These are phyloP conservation scores for Arctocebus calabarensis DNA, from an alignment of 2,797 vertebrate genomes.

Conservation along the genomic window DNA sequence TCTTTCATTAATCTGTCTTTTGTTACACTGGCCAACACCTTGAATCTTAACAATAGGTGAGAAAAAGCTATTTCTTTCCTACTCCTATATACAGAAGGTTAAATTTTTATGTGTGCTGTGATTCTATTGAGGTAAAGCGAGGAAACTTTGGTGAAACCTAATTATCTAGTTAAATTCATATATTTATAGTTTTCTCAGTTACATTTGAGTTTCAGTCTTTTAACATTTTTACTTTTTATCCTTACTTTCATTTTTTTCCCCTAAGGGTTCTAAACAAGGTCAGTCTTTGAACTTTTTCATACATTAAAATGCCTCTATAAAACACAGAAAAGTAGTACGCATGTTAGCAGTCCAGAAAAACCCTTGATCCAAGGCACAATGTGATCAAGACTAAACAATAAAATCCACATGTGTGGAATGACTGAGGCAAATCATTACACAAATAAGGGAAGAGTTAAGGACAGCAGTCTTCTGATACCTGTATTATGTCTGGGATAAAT, in stretches of 20 bases:
- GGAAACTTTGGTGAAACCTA: neutral
- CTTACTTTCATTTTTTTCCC: constrained; percentile 34
- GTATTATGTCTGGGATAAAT: neutral
- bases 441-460: neutral
- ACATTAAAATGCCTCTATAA: constrained; percentile 15
- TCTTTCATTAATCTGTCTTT: neutral
- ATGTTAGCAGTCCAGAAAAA: neutral
- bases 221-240: constrained; percentile 4
- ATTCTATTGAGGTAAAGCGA: neutral
- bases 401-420: neutral
- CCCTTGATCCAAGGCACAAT: neutral
- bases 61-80: neutral
- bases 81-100: neutral
- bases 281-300: constrained; percentile 18
- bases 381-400: neutral
- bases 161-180: neutral
- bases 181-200: constrained; percentile 30
- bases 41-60: neutral
- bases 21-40: neutral
- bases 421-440: neutral
- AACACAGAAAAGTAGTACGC: neutral
- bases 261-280: neutral
- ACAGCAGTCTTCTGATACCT: neutral
- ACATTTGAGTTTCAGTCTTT: constrained; percentile 23
- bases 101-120: neutral